These are phyloP conservation scores for Drosophila athabasca DNA, from an alignment of 1,140 invertebrate species.

Conservation along the genomic window DNA sequence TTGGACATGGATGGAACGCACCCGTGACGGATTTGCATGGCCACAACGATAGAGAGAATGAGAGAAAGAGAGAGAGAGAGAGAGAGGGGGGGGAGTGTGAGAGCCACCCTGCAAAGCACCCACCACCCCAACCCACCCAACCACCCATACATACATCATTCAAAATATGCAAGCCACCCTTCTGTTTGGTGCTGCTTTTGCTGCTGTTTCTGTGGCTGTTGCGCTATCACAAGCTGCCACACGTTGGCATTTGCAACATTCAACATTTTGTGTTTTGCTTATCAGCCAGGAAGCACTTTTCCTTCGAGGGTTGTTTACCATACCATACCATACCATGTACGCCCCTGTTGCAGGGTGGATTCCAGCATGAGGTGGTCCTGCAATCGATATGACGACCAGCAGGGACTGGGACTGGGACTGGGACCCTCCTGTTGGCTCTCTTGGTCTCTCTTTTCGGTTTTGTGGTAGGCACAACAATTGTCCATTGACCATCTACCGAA, in stretches of 20 bases:
- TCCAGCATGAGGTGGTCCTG: constrained; percentile 41
- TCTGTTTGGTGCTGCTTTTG: constrained; percentile 28
- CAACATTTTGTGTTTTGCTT: constrained; percentile 77
- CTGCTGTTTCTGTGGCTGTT: constrained; percentile 10
- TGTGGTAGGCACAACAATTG: constrained; percentile 62
- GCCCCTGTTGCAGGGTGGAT: constrained; percentile 1
- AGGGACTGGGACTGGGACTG: constrained; percentile 5
- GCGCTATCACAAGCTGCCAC: constrained; percentile 78
- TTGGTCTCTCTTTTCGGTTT: constrained; percentile 4
- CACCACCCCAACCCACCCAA: constrained; percentile 33
- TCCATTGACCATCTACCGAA: constrained; percentile 53
- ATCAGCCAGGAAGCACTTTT: constrained; percentile 50
- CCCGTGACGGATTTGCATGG: constrained; percentile 74
- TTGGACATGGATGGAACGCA: constrained; percentile 44
- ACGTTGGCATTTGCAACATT: constrained; percentile 74
- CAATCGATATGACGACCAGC: constrained; percentile 59
- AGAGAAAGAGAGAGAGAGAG: no score
- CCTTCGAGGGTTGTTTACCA: constrained; percentile 67
- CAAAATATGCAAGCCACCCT: constrained; percentile 71
- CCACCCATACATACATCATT: constrained; percentile 62
- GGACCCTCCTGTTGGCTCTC: constrained; percentile 8
- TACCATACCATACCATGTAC: constrained; percentile 19
- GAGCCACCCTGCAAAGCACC: constrained; percentile 22
- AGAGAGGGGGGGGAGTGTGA: no score
- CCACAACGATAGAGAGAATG: constrained; percentile 9